A percentile compares a stretch with the other conserved stretches of the same genome.
Evolutionary conservation across 2,797 vertebrate genomes (phyloP).

Genomic region (Hydrophis major): DNA sequence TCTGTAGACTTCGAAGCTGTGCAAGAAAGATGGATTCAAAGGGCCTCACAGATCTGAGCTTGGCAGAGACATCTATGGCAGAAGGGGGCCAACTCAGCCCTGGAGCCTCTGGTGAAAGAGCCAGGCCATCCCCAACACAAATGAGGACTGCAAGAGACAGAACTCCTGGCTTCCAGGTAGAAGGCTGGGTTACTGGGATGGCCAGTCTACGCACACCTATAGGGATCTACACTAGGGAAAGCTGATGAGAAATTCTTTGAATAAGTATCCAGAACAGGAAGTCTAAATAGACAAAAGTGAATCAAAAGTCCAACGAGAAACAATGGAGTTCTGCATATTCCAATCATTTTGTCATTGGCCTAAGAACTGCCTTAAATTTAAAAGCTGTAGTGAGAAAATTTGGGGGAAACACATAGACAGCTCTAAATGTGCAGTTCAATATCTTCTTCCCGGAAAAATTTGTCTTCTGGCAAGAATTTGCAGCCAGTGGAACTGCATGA

Average conservation of each 20-base stretch:
- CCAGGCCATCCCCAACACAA: neutral
- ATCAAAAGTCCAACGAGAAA: neutral
- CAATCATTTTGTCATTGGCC: neutral
- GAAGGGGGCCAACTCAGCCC: neutral
- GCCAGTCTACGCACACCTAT: neutral
- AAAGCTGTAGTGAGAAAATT: neutral
- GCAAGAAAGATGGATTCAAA: neutral
- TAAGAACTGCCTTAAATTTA: neutral
- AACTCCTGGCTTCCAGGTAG: neutral
- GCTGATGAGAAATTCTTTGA: neutral
- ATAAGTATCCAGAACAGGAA: neutral
- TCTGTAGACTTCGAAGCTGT: neutral
- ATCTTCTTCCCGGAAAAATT: neutral
- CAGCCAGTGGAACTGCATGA: neutral
- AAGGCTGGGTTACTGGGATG: neutral
- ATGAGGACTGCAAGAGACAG: neutral
- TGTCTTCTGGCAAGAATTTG: neutral
- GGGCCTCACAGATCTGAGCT: neutral
- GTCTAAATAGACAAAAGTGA: neutral
- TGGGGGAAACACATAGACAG: neutral
- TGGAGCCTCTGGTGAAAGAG: neutral
- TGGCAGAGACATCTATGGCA: neutral
- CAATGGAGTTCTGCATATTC: neutral
- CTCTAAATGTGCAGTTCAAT: neutral
- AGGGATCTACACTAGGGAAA: neutral